Conservation (phyloP, 2,888 invertebrate species). For the Lasioglossum marginatum region DNA sequence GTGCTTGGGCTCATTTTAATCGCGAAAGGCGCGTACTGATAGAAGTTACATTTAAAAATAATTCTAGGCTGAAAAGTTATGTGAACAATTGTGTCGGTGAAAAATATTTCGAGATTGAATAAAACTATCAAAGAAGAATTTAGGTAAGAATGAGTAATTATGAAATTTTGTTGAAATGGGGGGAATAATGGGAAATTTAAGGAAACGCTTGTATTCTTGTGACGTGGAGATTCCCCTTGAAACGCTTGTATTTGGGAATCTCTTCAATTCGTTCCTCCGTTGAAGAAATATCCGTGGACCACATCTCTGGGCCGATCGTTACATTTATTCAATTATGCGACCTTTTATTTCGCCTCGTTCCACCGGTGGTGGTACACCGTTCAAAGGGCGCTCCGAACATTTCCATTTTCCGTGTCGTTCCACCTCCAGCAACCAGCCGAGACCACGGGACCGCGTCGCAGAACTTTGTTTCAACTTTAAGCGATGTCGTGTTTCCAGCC, state of each 20-base stretch:
- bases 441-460: conserved; percentile 37
- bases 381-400: conserved; percentile 55
- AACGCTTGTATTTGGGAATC: too few species aligned
- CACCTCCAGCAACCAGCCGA: conserved; percentile 26
- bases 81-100: not conserved
- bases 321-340: conserved; percentile 57
- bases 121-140: too few species aligned
- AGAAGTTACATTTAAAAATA: not conserved
- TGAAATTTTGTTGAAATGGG: too few species aligned
- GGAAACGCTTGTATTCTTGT: not conserved
- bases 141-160: too few species aligned
- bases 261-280: conserved; percentile 8
- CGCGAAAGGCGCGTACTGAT: fast-evolving
- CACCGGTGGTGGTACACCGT: conserved; percentile 1
- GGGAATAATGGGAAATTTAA: not conserved
- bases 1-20: not conserved
- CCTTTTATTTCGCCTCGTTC: conserved; percentile 39
- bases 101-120: too few species aligned
- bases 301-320: conserved; percentile 37
- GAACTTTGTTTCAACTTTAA: conserved; percentile 73
- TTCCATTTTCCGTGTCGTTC: conserved; percentile 60
- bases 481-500: conserved; percentile 68
- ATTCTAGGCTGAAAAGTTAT: not conserved
- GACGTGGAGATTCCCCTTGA: too few species aligned
- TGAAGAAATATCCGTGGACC: conserved; percentile 1